Evolutionary conservation across 2,797 vertebrate species (phyloP), one percentile per base, ranked within the genome.

Genomic region (Acanthurus leucopareius): DNA sequence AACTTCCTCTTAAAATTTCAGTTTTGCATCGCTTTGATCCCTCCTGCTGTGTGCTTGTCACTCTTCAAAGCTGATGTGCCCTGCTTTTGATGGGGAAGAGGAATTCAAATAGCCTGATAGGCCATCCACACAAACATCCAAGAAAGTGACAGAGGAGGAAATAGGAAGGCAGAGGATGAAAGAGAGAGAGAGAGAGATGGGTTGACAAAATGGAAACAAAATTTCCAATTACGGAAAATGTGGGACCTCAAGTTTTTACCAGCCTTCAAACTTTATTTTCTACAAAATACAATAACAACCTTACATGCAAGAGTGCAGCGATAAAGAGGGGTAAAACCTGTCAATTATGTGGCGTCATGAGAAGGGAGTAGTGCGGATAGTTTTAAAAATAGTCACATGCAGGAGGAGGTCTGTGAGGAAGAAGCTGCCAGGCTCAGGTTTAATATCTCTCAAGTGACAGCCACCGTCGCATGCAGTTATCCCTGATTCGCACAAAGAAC

Each of bases 11-110:
- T 83, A 93, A 42, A 92, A 93, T 94, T 90, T 90, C 82, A 79
- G 79, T 90, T 94, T 93, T 92, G 92, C 89, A 88, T 84, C 9
- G 68, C 93, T 95, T 94, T 95, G 92, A 94, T 95, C 88, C 79
- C 59, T 84, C 85, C 86, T 75, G 85, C 87, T 83, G 84, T 54
- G 82, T 75, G 86, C 90, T 84, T 93, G 91, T 90, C 88, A 90
- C 84, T 93, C 88, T 90, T 94, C 92, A 94, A 94, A 95, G 94
- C 76, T 85, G 86, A 93, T 91, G 86, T 90, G 87, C 76, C 80
- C 92, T 82, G 89, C 84, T 88, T 94, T 91, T 89, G 82, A 92
- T 88, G 83, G 88, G 87, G 86, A 59, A 80, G 86, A 85, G 76
- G 62, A 89, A 92, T 92, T 93, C 91, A 92, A 94, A 93, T 84